Evolutionary conservation across 2,888 invertebrate species (phyloP), one percentile per base, ranked within the genome.

Genomic region (Scrobipalpa atriplicella): DNA sequence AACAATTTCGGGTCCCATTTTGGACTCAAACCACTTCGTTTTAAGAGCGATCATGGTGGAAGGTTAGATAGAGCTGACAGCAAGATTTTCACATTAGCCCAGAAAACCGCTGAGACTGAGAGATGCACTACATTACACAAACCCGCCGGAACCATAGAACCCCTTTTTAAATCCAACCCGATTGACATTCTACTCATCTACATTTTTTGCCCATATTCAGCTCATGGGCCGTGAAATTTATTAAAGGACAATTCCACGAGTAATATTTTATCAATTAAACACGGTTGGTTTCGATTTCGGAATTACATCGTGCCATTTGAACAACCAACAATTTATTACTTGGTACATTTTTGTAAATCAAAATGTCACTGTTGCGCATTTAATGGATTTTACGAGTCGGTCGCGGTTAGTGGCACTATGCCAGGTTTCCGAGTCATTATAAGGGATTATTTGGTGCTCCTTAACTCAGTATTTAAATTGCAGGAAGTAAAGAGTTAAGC

Each of bases 231-330:
- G 81, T 91, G 86, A 87, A 90, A 90, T 89, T 85, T 87, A 86
- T 87, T 85, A 87, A 82, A 87, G 81, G 80, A 83, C 79, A 80
- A 80, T 82, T 81, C 78, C 76, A 80, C 82, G 79, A 78, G 80
- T 83, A 85, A 88, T 92, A 90, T 87, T 89, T 92, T 87, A 90
- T 87, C 83, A 87, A 89, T 90, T 90, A 85, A 81, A 76, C 79
- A 87, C 84, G 88, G 85, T 86, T 75, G 83, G 85, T 83, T 89
- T 86, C 83, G 80, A 86, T 87, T 87, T 85, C 73, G 76, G 75
- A 79, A 84, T 87, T 84, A 83, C 76, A 73, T 56, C 76, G 81
- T 78, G 80, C 79, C 84, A 84, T 87, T 86, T 82, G 79, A 83
- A 78, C 79, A 78, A 82, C 79, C 84, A 82, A 76, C 79, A 82